Conservation (phyloP, 2,888 invertebrate species). For the Apotomis capreana region DNA sequence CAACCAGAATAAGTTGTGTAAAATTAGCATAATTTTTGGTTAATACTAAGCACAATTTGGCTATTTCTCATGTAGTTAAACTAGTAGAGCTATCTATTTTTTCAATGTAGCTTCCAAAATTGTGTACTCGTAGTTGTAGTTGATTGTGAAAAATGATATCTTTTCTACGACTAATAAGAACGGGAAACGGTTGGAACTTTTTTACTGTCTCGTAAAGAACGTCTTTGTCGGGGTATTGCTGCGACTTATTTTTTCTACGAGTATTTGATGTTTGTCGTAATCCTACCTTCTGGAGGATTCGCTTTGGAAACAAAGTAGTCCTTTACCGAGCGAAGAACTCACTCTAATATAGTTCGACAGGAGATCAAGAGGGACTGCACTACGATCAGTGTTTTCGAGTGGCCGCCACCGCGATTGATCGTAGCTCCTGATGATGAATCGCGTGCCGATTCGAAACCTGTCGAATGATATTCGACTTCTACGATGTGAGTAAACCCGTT, state of each 20-base stretch:
- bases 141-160: conserved; percentile 20
- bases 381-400: too few relatives aligned
- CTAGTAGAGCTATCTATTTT: background rate
- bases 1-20: too few relatives aligned
- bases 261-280: conserved; percentile 4
- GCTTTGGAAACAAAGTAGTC: background rate
- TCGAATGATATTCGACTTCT: too few relatives aligned
- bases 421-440: too few relatives aligned
- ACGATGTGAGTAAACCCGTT: too few relatives aligned
- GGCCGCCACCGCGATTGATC: too few relatives aligned
- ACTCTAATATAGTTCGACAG: too few relatives aligned
- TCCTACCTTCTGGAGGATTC: background rate
- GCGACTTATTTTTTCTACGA: conserved; percentile 3
- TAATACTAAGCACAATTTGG: too few relatives aligned
- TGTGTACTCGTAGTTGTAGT: conserved; percentile 11
- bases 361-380: too few relatives aligned
- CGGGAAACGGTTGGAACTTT: conserved; percentile 15
- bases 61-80: too few relatives aligned
- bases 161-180: conserved; percentile 16
- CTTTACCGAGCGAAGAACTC: background rate
- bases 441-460: too few relatives aligned
- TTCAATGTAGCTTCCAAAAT: conserved; percentile 1
- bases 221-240: conserved; percentile 4
- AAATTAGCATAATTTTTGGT: too few relatives aligned
- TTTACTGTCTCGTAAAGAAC: conserved; percentile 22